Conservation (phyloP, 2,113 vertebrate species). For the Eonycteris spelaea region DNA sequence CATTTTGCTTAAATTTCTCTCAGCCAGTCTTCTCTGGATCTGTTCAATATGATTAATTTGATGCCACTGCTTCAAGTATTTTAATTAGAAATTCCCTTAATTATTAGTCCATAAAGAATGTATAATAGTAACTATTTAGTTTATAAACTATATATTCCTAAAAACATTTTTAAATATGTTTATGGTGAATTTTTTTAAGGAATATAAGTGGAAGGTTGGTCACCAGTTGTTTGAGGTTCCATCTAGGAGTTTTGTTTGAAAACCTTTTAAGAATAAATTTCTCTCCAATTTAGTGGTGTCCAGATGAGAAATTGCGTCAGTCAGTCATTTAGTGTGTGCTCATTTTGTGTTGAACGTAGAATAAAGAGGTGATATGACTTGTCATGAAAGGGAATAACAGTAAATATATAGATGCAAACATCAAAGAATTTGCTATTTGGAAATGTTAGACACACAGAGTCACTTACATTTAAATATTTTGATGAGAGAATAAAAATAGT, state of each 20-base stretch:
- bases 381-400: background rate
- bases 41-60: background rate
- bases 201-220: background rate
- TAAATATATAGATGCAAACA: background rate
- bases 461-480: background rate
- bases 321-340: background rate
- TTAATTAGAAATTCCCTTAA: background rate
- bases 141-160: background rate
- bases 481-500: background rate
- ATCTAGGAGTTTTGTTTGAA: background rate
- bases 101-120: background rate
- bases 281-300: background rate
- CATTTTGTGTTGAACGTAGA: background rate
- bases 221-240: background rate
- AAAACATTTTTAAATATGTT: background rate
- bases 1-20: background rate
- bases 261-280: background rate
- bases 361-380: background rate
- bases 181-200: background rate
- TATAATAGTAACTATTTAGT: background rate
- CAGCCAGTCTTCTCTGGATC: background rate
- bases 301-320: background rate
- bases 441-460: background rate
- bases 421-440: background rate
- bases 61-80: background rate